Evolutionary conservation across 2,113 vertebrate species (phyloP).

Genomic region (Bos javanicus): DNA sequence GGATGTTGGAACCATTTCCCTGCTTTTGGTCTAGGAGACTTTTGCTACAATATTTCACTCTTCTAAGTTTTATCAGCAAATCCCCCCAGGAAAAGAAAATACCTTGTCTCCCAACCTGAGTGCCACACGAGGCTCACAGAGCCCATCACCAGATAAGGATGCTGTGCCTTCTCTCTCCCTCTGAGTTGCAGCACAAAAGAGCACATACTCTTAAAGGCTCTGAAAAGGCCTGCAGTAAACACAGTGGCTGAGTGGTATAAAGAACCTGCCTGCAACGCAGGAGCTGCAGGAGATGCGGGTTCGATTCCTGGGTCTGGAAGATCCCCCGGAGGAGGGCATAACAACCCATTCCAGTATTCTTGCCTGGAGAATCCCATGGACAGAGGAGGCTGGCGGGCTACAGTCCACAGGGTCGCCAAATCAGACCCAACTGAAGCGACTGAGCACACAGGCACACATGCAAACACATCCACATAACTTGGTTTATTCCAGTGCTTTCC

Average conservation of each 20-base stretch:
- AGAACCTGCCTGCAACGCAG: not conserved
- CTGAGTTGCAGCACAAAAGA: not conserved
- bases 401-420: not conserved
- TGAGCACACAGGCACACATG: accelerated
- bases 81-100: not conserved
- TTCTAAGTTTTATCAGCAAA: not conserved
- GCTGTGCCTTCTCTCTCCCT: not conserved
- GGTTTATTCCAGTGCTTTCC: not conserved
- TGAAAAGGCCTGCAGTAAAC: constrained; percentile 9
- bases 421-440: not conserved
- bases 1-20: not conserved
- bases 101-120: not conserved
- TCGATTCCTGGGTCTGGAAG: not conserved
- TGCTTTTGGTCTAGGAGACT: not conserved
- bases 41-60: not conserved
- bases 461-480: not conserved
- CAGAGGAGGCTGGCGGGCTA: not conserved
- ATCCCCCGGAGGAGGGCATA: not conserved
- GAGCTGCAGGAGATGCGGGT: not conserved
- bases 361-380: not conserved
- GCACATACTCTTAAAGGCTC: not conserved
- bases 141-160: not conserved
- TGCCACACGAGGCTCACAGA: not conserved
- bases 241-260: not conserved
- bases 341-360: not conserved